Evolutionary conservation across 1,140 invertebrate genomes (phyloP), one percentile per base, ranked within the genome.

Genomic region (Aphidius ervi): DNA sequence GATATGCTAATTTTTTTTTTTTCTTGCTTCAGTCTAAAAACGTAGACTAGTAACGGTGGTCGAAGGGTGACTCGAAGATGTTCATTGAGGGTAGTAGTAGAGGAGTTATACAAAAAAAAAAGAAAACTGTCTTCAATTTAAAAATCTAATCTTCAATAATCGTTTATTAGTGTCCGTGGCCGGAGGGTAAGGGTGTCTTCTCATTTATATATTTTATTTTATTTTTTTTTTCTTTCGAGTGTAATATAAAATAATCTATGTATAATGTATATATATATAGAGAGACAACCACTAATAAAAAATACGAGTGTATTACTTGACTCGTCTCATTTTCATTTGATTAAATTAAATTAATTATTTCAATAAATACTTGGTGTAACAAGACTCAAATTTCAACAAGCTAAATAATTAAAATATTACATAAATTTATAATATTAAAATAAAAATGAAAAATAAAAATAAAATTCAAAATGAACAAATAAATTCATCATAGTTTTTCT

Each of bases 271-370:
- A n/a, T n/a, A n/a, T n/a, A n/a, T n/a, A n/a, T n/a, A n/a, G n/a
- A n/a, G n/a, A 45, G n/a, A 56, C 6, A 45, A 20, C 8, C 6
- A 56, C 20, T 9, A 23, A 23, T 9, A 8, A 31, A 37, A 23
- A 49, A 37, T 9, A 23, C 5, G 48, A 23, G 16, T 45, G 54
- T 48, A 47, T 63, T 67, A 63, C 53, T 58, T 67, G 67, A 66
- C 65, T 69, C 72, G 64, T 68, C 73, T 74, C 71, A 73, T 77
- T 79, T 77, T 79, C 75, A 78, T 80, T 78, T 73, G 65, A 71
- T 71, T 70, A 75, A 75, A 80, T 78, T 79, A 79, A 80, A 80
- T 80, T 80, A 77, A 79, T 80, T 80, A 80, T 75, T 71, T 74
- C 77, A 78, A 80, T 76, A 73, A 71, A 64, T 42, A 39, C 49